phyloP scores from a whole-genome alignment of 2,113 vertebrate genomes.

The Chloropsis cyanopogon region DNA sequence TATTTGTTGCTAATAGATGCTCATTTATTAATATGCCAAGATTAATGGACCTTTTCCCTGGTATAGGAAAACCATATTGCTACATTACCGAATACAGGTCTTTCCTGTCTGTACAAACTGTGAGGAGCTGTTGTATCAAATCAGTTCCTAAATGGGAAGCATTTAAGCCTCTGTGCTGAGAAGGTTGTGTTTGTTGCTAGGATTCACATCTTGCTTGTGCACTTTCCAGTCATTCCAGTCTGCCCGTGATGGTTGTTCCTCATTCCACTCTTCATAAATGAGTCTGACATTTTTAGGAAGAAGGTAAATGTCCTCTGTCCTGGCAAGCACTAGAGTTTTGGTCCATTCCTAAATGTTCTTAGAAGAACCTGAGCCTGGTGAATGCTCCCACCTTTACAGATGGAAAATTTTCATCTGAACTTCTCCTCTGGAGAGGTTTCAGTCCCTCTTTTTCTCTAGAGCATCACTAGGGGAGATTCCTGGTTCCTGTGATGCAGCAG shows the following conservation, averaged over 20 bases:
- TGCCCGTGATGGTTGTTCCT: neutral
- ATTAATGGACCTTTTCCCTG: slow-evolving; percentile 11
- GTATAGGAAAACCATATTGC: neutral
- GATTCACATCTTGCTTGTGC: neutral
- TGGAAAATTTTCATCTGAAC: neutral
- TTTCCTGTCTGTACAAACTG: neutral
- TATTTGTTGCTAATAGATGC: neutral
- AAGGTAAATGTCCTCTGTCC: neutral
- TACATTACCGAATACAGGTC: neutral
- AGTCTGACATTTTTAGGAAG: neutral
- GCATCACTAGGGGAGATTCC: neutral
- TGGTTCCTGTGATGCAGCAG: neutral
- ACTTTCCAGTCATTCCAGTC: neutral
- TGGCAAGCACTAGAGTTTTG: neutral
- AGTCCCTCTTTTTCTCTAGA: neutral
- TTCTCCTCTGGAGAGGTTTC: neutral
- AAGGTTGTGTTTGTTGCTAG: neutral
- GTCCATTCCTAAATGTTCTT: neutral
- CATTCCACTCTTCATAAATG: neutral
- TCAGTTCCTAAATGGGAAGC: neutral
- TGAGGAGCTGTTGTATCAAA: neutral
- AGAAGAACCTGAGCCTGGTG: neutral
- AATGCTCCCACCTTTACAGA: neutral
- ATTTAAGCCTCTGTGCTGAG: neutral
- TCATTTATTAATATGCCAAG: slow-evolving; percentile 4